Conservation (phyloP, 1,140 invertebrate genomes). For the Drosophila punjabiensis region DNA sequence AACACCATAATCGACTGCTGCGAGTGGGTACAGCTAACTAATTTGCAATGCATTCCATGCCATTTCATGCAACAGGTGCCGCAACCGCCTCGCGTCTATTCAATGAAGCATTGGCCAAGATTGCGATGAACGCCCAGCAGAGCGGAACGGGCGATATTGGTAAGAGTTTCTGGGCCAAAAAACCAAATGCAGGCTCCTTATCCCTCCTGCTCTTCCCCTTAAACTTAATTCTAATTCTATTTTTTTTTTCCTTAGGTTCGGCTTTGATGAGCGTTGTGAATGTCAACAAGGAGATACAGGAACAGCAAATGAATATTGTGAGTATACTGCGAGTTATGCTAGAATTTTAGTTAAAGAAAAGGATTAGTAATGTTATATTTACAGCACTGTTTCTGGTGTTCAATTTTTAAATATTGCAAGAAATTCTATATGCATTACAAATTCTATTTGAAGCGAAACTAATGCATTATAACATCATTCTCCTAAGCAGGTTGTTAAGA, state of each 20-base stretch:
- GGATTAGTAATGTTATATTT: too few species aligned
- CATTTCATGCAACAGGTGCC: constrained; percentile 89
- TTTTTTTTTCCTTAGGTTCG: constrained; percentile 88
- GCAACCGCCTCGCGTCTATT: constrained; percentile 94
- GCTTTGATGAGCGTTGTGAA: constrained; percentile 96
- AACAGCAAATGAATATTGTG: constrained; percentile 97
- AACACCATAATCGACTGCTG: constrained; percentile 32
- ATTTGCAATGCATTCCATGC: constrained; percentile 76
- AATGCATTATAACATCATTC: not conserved
- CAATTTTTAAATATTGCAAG: too few species aligned
- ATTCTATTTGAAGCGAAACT: not conserved
- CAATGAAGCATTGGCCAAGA: constrained; percentile 94
- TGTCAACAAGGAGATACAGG: constrained; percentile 96
- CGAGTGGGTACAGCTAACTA: constrained; percentile 65
- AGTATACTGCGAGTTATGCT: constrained; percentile 85
- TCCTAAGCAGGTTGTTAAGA: not conserved
- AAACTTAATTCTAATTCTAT: not conserved
- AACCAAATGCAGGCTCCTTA: not conserved
- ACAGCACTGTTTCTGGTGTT: too few species aligned
- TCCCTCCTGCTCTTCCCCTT: not conserved
- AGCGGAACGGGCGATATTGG: constrained; percentile 96
- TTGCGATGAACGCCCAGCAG: constrained; percentile 94
- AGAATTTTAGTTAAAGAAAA: not conserved
- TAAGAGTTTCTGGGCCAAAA: constrained; percentile 85
- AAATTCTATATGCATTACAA: too few species aligned